Conservation (phyloP, 2,797 vertebrate genomes). For the Uromys caudimaculatus region DNA sequence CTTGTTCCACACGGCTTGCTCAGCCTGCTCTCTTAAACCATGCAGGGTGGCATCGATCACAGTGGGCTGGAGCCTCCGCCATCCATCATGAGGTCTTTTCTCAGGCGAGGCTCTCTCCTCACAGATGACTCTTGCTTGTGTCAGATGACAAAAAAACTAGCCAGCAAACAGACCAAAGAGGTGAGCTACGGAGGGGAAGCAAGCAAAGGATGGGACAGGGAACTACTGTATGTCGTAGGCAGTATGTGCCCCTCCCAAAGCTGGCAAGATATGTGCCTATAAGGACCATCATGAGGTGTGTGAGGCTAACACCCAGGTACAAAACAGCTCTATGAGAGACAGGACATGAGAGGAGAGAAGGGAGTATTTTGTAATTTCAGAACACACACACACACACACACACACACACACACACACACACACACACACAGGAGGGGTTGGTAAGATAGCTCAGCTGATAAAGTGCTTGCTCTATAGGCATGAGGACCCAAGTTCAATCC, state of each 20-base stretch:
- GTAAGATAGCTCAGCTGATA: background rate
- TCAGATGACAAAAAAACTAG: background rate
- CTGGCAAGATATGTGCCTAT: background rate
- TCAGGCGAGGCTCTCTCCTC: background rate
- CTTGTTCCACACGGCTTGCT: too few species aligned
- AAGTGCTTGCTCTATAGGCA: background rate
- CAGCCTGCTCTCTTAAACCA: background rate
- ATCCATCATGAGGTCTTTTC: background rate
- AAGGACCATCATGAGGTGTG: background rate
- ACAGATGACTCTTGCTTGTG: background rate
- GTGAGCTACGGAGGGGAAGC: background rate
- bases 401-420: background rate
- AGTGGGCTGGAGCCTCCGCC: too few species aligned
- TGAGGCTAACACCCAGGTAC: constrained; percentile 49
- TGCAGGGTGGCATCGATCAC: background rate
- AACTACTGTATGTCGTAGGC: background rate
- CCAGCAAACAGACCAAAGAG: background rate
- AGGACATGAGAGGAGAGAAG: background rate
- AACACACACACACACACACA: background rate
- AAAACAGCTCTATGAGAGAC: background rate
- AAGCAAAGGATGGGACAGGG: background rate
- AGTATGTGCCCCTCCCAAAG: background rate
- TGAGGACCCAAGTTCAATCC: background rate
- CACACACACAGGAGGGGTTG: background rate
- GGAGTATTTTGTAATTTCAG: background rate